Base-by-base conservation (phyloP, 1,140 invertebrate species). In the Carposina sasakii region DNA sequence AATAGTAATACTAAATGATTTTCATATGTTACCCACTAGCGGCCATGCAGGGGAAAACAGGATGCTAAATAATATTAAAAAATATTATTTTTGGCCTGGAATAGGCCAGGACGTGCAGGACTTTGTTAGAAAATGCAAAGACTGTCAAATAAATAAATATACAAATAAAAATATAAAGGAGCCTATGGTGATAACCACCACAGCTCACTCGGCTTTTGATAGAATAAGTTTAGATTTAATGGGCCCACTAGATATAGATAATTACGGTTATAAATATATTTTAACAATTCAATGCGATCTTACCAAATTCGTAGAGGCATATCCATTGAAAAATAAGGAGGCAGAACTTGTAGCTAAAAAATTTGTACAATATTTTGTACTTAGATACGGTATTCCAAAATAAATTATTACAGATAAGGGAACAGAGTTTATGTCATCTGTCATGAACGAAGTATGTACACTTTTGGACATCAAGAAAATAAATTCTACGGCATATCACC, bases 281-380 rank as follows among this genome's bases (percentile, higher is more conserved):
- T 10, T 45, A 15, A 45, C 43, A n/a, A 2, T 45, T 6, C 53
- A 55, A 19, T 55, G 53, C 15, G 53, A 55, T 16, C 26, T 55
- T 16, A 44, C 48, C 1, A 55, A 55, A 31, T 55, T 36, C 52
- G 48, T 55, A n/a, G 54, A 53, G 30, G 50, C 50, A 19, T 57
- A 57, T 44, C 50, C 54, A 20, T 28, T 56, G 26, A 34, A 44
- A 28, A 37, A 23, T 20, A 60, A 60, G 36, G 57, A 60, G 17
- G 17, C 45, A 8, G 21, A 43, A 20, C 52, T 22, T 13, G 48
- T 56, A 36, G 57, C 57, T 16, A 52, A 21, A 19, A 33, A 43
- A 23, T 57, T 57, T 34, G 37, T 41, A 2, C 19, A 48, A 20
- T 28, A 41, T 9, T 48, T 48, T 48, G 23, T 48, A 13, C 9